Percentiles rank a stretch among this genome's conserved stretches.
Evolutionary conservation across 2,888 invertebrate species (phyloP).

Genomic region (Ferdinandea cuprea): DNA sequence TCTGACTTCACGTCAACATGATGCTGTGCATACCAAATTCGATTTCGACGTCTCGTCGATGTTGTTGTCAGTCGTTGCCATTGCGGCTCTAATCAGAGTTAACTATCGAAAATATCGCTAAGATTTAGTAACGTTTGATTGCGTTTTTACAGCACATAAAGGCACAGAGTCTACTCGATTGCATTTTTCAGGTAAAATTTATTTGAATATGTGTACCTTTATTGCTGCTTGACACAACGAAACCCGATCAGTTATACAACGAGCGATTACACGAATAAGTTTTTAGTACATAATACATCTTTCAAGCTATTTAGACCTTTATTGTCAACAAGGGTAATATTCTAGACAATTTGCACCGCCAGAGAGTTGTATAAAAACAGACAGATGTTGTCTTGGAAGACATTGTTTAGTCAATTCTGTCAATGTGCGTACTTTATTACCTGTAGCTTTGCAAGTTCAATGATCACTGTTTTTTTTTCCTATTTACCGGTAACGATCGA

Average conservation of each 20-base stretch:
- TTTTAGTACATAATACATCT: too few relatives aligned
- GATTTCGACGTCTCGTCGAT: slow-evolving; percentile 6
- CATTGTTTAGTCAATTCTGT: neutral
- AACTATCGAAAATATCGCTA: slow-evolving; percentile 49
- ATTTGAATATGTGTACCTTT: neutral
- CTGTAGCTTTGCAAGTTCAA: slow-evolving; percentile 27
- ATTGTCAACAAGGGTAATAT: too few relatives aligned
- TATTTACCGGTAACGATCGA: slow-evolving; percentile 31
- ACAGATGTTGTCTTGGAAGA: slow-evolving; percentile 5
- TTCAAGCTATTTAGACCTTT: too few relatives aligned
- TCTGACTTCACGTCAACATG: slow-evolving; percentile 28
- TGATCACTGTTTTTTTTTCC: slow-evolving; percentile 13
- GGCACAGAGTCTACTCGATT: slow-evolving; percentile 14
- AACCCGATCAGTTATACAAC: neutral
- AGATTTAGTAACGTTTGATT: slow-evolving; percentile 59
- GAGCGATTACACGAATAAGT: neutral
- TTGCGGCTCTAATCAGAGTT: slow-evolving; percentile 53
- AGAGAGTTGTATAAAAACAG: neutral
- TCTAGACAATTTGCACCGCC: too few relatives aligned
- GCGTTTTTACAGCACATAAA: slow-evolving; percentile 32
- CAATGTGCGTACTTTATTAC: too few relatives aligned
- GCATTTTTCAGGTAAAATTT: slow-evolving; percentile 16
- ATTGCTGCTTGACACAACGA: neutral
- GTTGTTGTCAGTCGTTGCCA: too few relatives aligned
- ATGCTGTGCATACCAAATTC: slow-evolving; percentile 55